Evolutionary conservation across 2,113 vertebrate species (phyloP).

Genomic region (Hemiscyllium ocellatum): DNA sequence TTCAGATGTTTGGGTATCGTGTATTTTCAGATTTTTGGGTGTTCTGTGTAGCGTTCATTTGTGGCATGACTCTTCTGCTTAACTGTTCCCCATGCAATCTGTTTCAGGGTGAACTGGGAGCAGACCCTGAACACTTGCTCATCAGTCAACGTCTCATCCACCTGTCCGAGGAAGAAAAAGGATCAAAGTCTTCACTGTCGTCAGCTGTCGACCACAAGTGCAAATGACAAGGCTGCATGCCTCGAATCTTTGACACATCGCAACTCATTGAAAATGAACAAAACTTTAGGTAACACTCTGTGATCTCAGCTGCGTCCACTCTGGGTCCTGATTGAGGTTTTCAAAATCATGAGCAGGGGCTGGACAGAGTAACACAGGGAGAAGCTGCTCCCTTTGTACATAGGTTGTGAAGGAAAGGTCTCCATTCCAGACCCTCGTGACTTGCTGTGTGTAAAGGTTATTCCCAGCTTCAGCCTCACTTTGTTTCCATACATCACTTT

Average conservation of each 20-base stretch:
- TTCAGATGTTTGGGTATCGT: no score
- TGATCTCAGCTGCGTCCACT: not conserved
- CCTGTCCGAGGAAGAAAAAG: not conserved
- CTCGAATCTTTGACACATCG: fast-evolving
- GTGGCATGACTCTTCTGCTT: not conserved
- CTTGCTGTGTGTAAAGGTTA: no score
- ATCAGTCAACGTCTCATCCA: not conserved
- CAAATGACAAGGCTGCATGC: not conserved
- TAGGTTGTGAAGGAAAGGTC: no score
- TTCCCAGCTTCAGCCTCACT: no score
- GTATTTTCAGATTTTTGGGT: no score
- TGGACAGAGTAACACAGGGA: no score
- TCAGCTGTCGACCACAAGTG: not conserved
- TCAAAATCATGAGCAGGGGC: not conserved
- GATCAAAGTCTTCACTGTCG: not conserved
- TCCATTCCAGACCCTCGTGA: no score
- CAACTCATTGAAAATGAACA: not conserved
- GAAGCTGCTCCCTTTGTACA: no score
- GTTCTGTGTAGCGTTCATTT: not conserved
- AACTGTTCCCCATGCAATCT: not conserved
- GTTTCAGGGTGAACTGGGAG: not conserved
- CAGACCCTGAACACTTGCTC: not conserved
- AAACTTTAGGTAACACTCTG: not conserved
- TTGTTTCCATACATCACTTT: no score
- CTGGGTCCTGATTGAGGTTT: not conserved